Evolutionary conservation across 2,888 invertebrate genomes (phyloP), one percentile per base, ranked within the genome.

Genomic region (Acrobasis suavella): DNA sequence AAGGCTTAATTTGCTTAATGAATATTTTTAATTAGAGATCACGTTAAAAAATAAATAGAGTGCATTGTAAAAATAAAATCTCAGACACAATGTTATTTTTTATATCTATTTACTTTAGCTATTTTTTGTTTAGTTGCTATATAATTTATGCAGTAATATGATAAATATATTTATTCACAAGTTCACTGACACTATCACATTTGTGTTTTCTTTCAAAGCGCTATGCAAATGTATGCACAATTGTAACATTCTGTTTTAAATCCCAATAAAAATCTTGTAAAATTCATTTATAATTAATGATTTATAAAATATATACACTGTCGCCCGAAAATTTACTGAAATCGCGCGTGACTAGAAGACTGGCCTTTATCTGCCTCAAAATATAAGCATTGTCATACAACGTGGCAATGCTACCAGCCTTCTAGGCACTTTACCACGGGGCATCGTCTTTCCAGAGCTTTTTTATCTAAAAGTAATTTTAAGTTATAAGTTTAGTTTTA

Each of bases 11-110:
- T 7, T 32, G 32, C 3, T 22, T 22, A 22, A 22, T 22, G 3
- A 3, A 8, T 5, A 32, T 8, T 8, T 32, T 8, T 8, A 7
- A 7, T 32, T 7, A 32, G 32, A 32, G 5, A 1, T 32, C 32
- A 32, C 32, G 22, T 22, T 2, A 22, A 22, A 22, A 22, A 22
- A 32, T 32, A 76, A 76, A 76, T 72, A 67, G 72, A 74, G n/a
- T 39, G 16, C 55, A 16, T 32, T 32, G 2, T 6, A 32, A 7
- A 32, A 32, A n/a, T n/a, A n/a, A 32, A 22, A 2, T 32, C 32
- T 32, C 32, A 16, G 12, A 22, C 42, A 2, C 14, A 0, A 2
- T 8, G 52, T 56, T 56, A 56, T 42, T 56, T 56, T 42, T 14
- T 56, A 17, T 10, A 14, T 39, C 15, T 55, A 55, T 55, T 55